Evolutionary conservation across 2,888 invertebrate genomes (phyloP).

Genomic region (Philhelius pedissequus): DNA sequence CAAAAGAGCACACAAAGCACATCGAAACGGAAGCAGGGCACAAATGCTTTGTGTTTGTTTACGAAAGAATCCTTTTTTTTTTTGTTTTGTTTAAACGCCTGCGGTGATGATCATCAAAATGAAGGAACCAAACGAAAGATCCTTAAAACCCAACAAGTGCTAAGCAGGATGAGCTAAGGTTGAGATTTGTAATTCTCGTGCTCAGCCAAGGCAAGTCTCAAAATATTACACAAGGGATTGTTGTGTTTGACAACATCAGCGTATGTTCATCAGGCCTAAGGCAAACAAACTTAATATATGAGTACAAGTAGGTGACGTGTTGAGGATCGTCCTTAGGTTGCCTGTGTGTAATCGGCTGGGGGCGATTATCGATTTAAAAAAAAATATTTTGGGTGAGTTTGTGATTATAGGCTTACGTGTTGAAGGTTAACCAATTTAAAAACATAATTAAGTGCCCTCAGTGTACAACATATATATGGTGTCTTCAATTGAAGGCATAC

Average conservation of each 20-base stretch:
- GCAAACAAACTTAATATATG: constrained; percentile 17
- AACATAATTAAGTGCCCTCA: not conserved
- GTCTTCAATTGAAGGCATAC: not conserved
- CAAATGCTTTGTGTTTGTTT: constrained; percentile 29
- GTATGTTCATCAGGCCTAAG: not conserved
- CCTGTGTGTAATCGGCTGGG: constrained; percentile 1
- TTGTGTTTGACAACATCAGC: constrained; percentile 58
- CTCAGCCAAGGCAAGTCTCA: constrained; percentile 47
- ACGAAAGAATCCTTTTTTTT: constrained; percentile 19
- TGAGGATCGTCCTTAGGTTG: constrained; percentile 6
- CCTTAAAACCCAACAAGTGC: constrained; percentile 45
- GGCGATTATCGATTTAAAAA: constrained; percentile 10
- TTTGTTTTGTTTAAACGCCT: constrained; percentile 27
- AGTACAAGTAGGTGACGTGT: not conserved
- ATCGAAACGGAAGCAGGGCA: constrained; percentile 64
- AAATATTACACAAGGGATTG: constrained; percentile 63
- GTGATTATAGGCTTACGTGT: constrained; percentile 23
- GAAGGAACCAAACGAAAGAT: not conserved
- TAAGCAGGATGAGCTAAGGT: constrained; percentile 59
- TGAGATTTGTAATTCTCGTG: constrained; percentile 23
- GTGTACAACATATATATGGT: not conserved
- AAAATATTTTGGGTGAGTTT: constrained; percentile 38
- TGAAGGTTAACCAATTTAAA: not conserved
- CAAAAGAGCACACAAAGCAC: constrained; percentile 1
- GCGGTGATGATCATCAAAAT: constrained; percentile 34